Conservation (phyloP, 2,113 vertebrate species). For the Halcyon malimbica region DNA sequence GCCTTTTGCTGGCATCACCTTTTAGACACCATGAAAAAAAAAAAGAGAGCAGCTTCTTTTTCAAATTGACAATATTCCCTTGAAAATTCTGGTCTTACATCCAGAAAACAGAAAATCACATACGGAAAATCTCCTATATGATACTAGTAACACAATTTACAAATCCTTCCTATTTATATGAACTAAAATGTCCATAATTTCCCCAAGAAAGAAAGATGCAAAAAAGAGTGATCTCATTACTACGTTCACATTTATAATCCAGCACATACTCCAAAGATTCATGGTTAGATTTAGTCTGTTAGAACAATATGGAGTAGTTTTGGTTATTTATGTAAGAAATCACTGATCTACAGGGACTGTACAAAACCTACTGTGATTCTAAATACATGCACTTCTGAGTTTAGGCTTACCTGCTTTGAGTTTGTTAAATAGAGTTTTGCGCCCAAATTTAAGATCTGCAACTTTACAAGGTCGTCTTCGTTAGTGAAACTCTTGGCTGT, state of each 20-base stretch:
- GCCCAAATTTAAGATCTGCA: constrained; percentile 92
- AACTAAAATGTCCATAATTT: neutral
- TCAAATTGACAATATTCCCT: neutral
- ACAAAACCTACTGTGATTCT: neutral
- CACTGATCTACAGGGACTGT: neutral
- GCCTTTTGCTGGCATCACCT: neutral
- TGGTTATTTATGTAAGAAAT: neutral
- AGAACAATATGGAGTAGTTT: neutral
- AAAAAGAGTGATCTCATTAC: neutral
- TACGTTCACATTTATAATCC: neutral
- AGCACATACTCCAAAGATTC: neutral
- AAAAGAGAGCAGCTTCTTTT: neutral
- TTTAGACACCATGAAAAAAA: neutral
- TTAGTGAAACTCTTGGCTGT: constrained; percentile 91
- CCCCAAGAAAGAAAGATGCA: neutral
- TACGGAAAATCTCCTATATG: neutral
- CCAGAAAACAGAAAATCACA: neutral
- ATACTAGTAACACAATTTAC: neutral
- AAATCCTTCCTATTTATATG: neutral
- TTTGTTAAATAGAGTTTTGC: constrained; percentile 97
- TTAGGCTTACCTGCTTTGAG: constrained; percentile 90
- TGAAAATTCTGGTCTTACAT: neutral
- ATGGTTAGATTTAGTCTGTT: neutral
- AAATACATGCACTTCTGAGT: neutral
- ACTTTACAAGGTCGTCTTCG: constrained; percentile 95